Evolutionary conservation across 2,113 vertebrate genomes (phyloP).

Genomic region (Channa argus): DNA sequence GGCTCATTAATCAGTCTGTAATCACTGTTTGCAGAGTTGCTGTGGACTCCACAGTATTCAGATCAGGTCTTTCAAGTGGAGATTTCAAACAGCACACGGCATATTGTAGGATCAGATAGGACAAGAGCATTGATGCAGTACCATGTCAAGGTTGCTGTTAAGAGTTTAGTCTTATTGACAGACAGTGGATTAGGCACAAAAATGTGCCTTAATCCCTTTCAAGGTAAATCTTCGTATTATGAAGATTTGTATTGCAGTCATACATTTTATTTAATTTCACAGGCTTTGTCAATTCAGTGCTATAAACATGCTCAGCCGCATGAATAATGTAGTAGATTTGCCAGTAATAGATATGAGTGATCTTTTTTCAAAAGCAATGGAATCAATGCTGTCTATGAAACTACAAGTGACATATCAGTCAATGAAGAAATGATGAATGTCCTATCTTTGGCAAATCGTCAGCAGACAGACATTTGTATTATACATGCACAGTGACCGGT

Average conservation of each 20-base stretch:
- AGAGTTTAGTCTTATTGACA: conserved; percentile 71
- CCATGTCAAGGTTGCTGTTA: conserved; percentile 64
- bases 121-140: conserved; percentile 53
- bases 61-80: conserved; percentile 79
- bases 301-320: neutral
- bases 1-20: conserved; percentile 82
- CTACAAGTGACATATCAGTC: neutral
- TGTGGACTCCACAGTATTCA: conserved; percentile 74
- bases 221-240: neutral
- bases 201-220: neutral
- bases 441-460: neutral
- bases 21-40: conserved; percentile 80
- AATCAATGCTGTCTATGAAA: neutral
- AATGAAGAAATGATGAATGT: neutral
- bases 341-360: neutral
- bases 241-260: neutral
- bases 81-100: conserved; percentile 78
- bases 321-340: neutral
- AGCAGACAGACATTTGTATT: too few species aligned
- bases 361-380: neutral
- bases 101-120: conserved; percentile 78
- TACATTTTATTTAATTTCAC: neutral
- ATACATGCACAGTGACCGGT: neutral
- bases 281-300: neutral
- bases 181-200: neutral